Evolutionary conservation across 2,888 invertebrate species (phyloP).

Genomic region (Dynastes maya): DNA sequence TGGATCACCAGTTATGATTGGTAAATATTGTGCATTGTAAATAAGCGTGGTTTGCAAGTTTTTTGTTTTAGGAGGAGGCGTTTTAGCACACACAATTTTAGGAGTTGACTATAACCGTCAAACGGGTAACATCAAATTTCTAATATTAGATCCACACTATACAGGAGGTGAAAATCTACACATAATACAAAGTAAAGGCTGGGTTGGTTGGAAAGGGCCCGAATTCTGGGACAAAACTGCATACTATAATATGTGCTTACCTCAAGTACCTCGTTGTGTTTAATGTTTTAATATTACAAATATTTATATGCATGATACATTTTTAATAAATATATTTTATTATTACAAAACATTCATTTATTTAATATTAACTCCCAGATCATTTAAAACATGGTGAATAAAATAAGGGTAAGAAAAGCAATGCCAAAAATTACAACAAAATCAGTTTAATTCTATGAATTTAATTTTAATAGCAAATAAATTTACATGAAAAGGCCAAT

Average conservation of each 20-base stretch:
- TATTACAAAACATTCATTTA: conserved; percentile 28
- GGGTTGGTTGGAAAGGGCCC: conserved; percentile 97
- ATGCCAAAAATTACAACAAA: not conserved
- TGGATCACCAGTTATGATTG: conserved; percentile 99
- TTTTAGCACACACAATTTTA: conserved; percentile 97
- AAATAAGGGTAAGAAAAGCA: too few species aligned
- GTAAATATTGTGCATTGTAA: conserved; percentile 68
- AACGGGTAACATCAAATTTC: conserved; percentile 87
- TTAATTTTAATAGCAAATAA: not conserved
- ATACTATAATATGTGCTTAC: conserved; percentile 97
- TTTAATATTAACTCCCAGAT: not conserved
- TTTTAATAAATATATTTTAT: conserved; percentile 46
- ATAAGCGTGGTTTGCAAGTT: too few species aligned
- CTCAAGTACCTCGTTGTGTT: conserved; percentile 77
- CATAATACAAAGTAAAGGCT: conserved; percentile 86
- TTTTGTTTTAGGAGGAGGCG: conserved; percentile 86
- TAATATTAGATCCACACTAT: conserved; percentile 99
- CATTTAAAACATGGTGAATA: not conserved
- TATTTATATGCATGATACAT: conserved; percentile 44
- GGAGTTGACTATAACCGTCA: conserved; percentile 91
- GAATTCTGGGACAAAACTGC: conserved; percentile 97
- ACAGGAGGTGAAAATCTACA: conserved; percentile 89
- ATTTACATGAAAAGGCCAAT: not conserved
- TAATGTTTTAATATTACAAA: conserved; percentile 59
- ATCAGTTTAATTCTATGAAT: conserved; percentile 2